A percentile compares a stretch with the other conserved stretches of the same genome.
Evolutionary conservation across 2,797 vertebrate genomes (phyloP).

Genomic region (Falco berigora): DNA sequence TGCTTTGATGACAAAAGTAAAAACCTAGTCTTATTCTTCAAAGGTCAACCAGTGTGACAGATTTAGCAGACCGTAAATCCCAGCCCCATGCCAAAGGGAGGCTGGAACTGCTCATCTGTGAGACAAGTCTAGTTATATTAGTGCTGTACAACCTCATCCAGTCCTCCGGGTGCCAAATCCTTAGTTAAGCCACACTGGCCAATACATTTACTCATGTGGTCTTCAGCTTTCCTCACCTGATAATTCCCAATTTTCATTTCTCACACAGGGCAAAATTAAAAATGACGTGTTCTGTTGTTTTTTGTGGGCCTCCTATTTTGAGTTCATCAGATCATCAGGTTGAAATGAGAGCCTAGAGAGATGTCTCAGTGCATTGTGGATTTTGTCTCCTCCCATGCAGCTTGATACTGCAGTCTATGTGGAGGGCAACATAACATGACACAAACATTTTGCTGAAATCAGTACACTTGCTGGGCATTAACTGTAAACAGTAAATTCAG

Average conservation of each 20-base stretch:
- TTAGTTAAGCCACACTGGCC: neutral
- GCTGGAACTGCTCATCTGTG: neutral
- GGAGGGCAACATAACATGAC: neutral
- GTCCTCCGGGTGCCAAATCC: neutral
- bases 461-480: neutral
- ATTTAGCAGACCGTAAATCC: neutral
- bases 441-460: neutral
- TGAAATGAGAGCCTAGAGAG: neutral
- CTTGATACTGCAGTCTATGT: neutral
- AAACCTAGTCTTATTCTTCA: neutral
- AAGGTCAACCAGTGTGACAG: neutral
- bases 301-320: neutral
- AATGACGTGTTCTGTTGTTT: accelerated
- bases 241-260: neutral
- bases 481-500: neutral
- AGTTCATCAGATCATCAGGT: neutral
- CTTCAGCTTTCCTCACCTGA: neutral
- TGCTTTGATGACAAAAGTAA: neutral
- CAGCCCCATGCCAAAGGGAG: neutral
- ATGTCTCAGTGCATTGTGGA: neutral
- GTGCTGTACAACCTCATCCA: neutral
- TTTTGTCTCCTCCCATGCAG: neutral
- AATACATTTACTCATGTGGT: neutral
- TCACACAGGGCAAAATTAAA: neutral
- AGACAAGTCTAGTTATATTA: neutral